A percentile compares a stretch with the other conserved stretches of the same genome.
phyloP scores from a whole-genome alignment of 2,113 vertebrate species.

The Silurus asotus region DNA sequence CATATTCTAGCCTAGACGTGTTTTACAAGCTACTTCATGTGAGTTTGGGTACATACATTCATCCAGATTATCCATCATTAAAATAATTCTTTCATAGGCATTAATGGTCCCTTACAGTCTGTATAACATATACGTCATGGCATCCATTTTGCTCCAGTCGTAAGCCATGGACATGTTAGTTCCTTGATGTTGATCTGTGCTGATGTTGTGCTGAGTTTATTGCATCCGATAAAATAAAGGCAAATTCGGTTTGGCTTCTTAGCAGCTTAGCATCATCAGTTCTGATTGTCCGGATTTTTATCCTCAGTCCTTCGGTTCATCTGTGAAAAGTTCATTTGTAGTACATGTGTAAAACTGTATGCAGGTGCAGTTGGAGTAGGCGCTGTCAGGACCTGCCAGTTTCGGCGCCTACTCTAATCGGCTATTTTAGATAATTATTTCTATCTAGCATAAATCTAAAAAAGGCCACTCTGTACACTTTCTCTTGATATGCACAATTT shows the following conservation, averaged over 20 bases:
- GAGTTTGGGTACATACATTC: too few species aligned
- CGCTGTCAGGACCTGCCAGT: neutral
- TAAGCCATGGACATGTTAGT: neutral
- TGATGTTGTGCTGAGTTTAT: slow-evolving; percentile 45
- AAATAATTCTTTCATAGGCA: neutral
- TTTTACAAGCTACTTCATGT: neutral
- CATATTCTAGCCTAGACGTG: neutral
- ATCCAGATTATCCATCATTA: neutral
- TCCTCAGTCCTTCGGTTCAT: neutral
- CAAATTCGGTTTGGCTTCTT: slow-evolving; percentile 47
- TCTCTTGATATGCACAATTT: neutral
- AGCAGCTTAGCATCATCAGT: slow-evolving; percentile 46
- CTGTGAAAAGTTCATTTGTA: neutral
- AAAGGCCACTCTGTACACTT: neutral
- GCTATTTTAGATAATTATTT: neutral
- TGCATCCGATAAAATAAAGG: slow-evolving; percentile 46
- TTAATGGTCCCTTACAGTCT: slow-evolving; percentile 19
- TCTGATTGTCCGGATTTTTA: slow-evolving; percentile 40
- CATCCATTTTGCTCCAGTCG: neutral
- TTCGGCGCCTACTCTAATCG: neutral
- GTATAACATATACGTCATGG: neutral
- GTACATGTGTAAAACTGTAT: neutral
- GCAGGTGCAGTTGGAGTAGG: neutral
- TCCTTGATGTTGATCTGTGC: slow-evolving; percentile 33
- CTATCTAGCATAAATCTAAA: neutral